Base-by-base conservation (phyloP, 2,888 invertebrate genomes). In the Cosmia pyralina region DNA sequence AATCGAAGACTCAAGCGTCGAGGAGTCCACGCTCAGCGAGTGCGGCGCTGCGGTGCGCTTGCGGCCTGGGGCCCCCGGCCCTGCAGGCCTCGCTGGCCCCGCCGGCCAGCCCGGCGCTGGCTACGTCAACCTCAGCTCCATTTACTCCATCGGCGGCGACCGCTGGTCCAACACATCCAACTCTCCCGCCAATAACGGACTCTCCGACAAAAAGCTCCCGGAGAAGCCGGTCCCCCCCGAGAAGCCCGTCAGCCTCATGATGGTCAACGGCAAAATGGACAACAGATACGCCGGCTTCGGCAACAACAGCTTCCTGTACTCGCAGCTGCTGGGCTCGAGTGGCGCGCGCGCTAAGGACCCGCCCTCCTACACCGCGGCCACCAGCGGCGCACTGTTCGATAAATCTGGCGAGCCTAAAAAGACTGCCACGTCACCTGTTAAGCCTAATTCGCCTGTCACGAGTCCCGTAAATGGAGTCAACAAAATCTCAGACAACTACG, bases 401-500 rank as follows among this genome's bases (percentile, higher is more conserved):
- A 94, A 92, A 72, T 88, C 91, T 1, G 86, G 82, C 50, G 89
- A 89, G 19, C 76, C 84, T 8, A 89, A 87, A 5, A 85, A 85
- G 62, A 64, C 78, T n/a, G 79, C 55, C 46, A 90, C 91, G n/a
- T 94, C 94, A 4, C 94, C 94, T 0, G 85, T 77, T 48, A 92
- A 92, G 84, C 79, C 89, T 4, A 92, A 90, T 67, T 94, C 94
- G 0, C 93, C 94, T 0, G 87, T 90, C 19, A 92, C 93, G 15
- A 95, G 94, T 76, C 95, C 95, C 7, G 92, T 94, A 22, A 95
- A 95, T 82, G 95, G 95, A 1, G 91, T 95, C 7, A 95, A 96
- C 76, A 96, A 96, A 79, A 96, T 96, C 77, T 96, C 96, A 0
- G 96, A 96, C 75, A 96, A 96, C 83, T 96, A 96, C 84, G 96